A percentile compares a stretch with the other conserved stretches of the same genome.
Conservation (phyloP, 2,113 vertebrate species). For the Hiodon alosoides region DNA sequence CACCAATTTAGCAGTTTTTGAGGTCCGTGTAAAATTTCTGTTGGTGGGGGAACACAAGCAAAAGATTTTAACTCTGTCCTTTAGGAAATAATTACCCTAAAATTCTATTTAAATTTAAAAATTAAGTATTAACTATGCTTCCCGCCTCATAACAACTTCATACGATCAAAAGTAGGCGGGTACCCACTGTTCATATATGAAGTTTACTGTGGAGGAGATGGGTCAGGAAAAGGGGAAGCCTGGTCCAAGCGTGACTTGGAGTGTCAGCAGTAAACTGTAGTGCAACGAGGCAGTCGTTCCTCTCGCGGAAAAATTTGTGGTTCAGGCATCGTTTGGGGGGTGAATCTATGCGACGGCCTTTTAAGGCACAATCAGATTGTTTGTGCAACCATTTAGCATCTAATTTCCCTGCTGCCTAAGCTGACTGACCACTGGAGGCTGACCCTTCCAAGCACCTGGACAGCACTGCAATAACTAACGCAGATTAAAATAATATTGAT, state of each 20-base stretch:
- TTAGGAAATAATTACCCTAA: too few species aligned
- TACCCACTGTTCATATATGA: too few species aligned
- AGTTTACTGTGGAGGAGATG: too few species aligned
- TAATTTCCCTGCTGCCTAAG: constrained; percentile 55
- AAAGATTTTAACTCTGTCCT: too few species aligned
- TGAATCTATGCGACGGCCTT: constrained; percentile 66
- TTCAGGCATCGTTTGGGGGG: constrained; percentile 41
- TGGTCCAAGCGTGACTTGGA: constrained; percentile 21
- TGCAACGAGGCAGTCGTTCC: neutral
- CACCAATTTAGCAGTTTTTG: too few species aligned
- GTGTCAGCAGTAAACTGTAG: constrained; percentile 53
- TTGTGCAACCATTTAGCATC: constrained; percentile 66
- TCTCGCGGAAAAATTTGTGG: constrained; percentile 46
- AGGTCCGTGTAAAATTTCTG: too few species aligned
- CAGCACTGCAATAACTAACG: constrained; percentile 73
- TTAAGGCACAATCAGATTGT: constrained; percentile 68
- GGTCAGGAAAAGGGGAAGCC: too few species aligned
- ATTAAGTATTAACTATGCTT: too few species aligned
- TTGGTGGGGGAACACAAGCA: too few species aligned
- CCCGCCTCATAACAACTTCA: too few species aligned
- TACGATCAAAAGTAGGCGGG: too few species aligned
- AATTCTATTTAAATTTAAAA: too few species aligned
- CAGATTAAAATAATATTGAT: constrained; percentile 80
- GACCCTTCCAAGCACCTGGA: constrained; percentile 63
- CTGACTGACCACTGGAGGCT: constrained; percentile 67